These are phyloP conservation scores for Drosophila ercepeae DNA, from an alignment of 1,140 invertebrate genomes.

Conservation along the genomic window DNA sequence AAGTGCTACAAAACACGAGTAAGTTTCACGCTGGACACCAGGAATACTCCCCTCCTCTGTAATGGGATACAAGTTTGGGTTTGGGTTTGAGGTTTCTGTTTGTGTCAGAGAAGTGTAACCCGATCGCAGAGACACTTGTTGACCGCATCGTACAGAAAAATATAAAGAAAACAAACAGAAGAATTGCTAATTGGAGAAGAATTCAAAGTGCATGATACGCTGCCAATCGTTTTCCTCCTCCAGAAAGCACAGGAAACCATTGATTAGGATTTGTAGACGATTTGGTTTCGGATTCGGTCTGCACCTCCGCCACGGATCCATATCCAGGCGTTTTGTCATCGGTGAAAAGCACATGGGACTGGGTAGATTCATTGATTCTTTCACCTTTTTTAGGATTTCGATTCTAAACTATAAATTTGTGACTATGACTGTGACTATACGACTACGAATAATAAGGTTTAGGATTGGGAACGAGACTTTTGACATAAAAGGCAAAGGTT, in stretches of 20 bases:
- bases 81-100: not conserved
- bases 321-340: no score
- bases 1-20: conserved; percentile 75
- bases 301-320: not conserved
- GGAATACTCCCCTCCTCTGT: no score
- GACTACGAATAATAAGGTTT: no score
- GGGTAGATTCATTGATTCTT: not conserved
- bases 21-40: no score
- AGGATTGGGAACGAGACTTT: no score
- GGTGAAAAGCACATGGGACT: not conserved
- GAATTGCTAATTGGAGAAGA: conserved; percentile 43
- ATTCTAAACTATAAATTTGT: no score
- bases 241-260: conserved; percentile 48
- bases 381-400: no score
- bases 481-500: not conserved
- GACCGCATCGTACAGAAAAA: not conserved
- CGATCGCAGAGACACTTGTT: not conserved
- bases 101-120: conserved; percentile 21
- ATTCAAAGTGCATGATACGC: conserved; percentile 51
- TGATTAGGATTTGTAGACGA: conserved; percentile 25
- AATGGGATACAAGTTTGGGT: not conserved
- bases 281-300: not conserved
- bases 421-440: no score
- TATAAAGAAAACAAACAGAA: not conserved
- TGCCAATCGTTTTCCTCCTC: conserved; percentile 53